Evolutionary conservation across 2,888 invertebrate genomes (phyloP).

Genomic region (Serripes groenlandicus): DNA sequence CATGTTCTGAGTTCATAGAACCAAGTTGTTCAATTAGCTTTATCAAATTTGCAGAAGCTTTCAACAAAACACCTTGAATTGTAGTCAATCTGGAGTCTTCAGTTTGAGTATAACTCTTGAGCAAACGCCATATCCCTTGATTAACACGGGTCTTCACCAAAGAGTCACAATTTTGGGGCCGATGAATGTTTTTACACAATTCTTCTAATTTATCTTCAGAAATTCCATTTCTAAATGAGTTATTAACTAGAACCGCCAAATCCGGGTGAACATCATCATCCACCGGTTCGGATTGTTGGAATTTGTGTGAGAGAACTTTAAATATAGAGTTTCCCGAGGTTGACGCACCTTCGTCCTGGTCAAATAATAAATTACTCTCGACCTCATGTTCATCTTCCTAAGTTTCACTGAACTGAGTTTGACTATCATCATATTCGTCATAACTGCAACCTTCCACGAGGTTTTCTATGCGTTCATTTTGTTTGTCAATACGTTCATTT

Average conservation of each 20-base stretch:
- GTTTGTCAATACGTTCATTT: slow-evolving; percentile 21
- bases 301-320: slow-evolving; percentile 12
- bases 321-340: background rate
- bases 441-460: background rate
- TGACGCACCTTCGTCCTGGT: background rate
- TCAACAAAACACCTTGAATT: slow-evolving; percentile 19
- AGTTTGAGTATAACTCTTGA: slow-evolving; percentile 29
- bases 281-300: background rate
- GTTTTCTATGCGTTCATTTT: background rate
- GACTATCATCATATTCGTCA: too few relatives aligned
- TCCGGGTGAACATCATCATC: slow-evolving; percentile 7
- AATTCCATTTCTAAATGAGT: slow-evolving; percentile 25
- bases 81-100: slow-evolving; percentile 24
- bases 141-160: slow-evolving; percentile 27
- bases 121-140: slow-evolving; percentile 35
- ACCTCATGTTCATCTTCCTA: background rate
- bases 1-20: background rate
- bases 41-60: slow-evolving; percentile 23
- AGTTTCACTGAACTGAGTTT: background rate
- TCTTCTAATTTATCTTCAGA: slow-evolving; percentile 18
- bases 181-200: background rate
- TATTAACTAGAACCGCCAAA: slow-evolving; percentile 18
- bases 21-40: slow-evolving; percentile 22
- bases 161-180: slow-evolving; percentile 21
- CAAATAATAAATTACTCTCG: background rate